Base-by-base conservation (phyloP, 2,797 vertebrate species). In the Hapalemur alaotrensis region DNA sequence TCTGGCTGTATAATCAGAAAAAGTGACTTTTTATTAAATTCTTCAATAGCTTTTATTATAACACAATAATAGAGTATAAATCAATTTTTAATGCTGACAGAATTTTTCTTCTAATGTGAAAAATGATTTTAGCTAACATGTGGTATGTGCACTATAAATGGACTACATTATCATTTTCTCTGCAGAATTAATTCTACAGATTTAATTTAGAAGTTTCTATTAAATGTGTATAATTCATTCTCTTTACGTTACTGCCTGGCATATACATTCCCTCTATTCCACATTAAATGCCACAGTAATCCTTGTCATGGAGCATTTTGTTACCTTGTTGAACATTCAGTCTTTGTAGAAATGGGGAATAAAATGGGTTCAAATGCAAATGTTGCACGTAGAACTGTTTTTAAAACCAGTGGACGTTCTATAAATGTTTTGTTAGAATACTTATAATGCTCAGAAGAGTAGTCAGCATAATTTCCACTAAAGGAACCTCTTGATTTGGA, bases 81-180 rank as follows among this genome's bases (percentile, higher is more conserved):
- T 91, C 22, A 59, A 13, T 70, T 96, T 97, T 96, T 87, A 95
- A 61, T 95, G 63, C 54, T 54, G 72, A 48, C 30, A 89, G 35
- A 87, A 80, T 95, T 93, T 95, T n/a, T 96, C 17, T 93, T 96
- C 23, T 92, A 52, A 59, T 89, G 30, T 93, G 9, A 57, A 95
- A 91, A 93, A 18, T 76, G 35, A 95, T 83, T 97, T 95, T 80
- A 91, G 10, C 94, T 95, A 90, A 61, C 46, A n/a, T n/a, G 22
- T 9, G 43, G 28, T 67, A 32, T 82, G 59, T 93, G 93, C 30
- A 52, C 22, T 97, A 48, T 95, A 98, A 98, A 97, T 89, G 97
- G 97, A 97, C 98, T 98, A 89, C 97, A 98, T 98, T 98, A 89
- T 97, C 97, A 97, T 97, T 93, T 97, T 95, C 46, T 88, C n/a